phyloP scores from a whole-genome alignment of 2,797 vertebrate genomes.

The Artibeus lituratus region DNA sequence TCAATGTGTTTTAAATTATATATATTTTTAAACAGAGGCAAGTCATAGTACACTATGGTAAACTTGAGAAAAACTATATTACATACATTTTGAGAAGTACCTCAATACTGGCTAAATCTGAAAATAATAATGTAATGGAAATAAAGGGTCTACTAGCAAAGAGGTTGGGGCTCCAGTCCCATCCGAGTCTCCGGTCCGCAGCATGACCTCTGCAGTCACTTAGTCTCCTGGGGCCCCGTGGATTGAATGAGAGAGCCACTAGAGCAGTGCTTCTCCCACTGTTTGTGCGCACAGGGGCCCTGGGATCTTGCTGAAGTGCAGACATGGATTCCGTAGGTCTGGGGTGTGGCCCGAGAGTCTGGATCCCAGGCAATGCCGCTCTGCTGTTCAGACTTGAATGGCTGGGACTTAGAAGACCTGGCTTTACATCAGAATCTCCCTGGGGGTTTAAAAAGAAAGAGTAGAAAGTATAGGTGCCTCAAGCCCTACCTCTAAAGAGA shows the following conservation, averaged over 20 bases:
- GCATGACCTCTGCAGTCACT: not conserved
- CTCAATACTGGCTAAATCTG: not conserved
- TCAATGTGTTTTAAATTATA: not conserved
- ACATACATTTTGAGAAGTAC: not conserved
- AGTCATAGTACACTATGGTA: not conserved
- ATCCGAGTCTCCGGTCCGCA: not conserved
- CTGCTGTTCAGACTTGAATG: not conserved
- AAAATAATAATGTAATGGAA: not conserved
- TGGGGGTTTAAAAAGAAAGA: not conserved
- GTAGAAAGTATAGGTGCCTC: not conserved
- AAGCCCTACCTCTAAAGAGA: not conserved
- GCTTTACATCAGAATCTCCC: not conserved
- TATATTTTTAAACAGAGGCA: not conserved
- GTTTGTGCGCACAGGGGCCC: fast-evolving
- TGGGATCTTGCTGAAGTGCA: not conserved
- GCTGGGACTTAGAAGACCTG: not conserved
- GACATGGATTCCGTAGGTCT: not conserved
- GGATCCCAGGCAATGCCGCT: not conserved
- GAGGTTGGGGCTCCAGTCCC: not conserved
- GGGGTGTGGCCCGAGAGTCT: not conserved
- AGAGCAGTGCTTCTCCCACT: not conserved
- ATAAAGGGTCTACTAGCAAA: not conserved
- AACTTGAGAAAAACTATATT: not conserved
- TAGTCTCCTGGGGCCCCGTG: not conserved
- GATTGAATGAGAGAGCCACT: not conserved